phyloP scores from a whole-genome alignment of 2,797 vertebrate species.

The Enteromius thamalakanensis region DNA sequence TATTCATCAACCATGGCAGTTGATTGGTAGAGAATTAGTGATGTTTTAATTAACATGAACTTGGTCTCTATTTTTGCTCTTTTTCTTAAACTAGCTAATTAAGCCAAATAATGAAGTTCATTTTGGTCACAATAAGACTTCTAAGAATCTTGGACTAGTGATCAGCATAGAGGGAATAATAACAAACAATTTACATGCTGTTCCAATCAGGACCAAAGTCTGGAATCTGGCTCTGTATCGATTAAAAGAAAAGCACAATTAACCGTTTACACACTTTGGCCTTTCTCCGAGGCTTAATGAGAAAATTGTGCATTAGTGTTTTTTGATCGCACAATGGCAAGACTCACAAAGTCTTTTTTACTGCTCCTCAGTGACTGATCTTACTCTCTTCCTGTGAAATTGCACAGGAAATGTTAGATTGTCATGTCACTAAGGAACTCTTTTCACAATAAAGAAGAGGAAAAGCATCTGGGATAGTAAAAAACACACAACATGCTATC shows the following conservation, averaged over 20 bases:
- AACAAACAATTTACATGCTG: conserved; percentile 36
- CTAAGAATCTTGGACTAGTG: conserved; percentile 16
- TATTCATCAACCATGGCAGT: not conserved
- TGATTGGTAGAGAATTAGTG: not conserved
- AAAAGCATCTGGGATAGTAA: not conserved
- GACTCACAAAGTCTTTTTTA: conserved; percentile 22
- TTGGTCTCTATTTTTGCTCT: not conserved
- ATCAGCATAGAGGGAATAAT: conserved; percentile 29
- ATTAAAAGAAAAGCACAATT: conserved; percentile 18
- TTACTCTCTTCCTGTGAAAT: not conserved
- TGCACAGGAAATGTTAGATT: conserved; percentile 22
- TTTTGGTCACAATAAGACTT: conserved; percentile 17
- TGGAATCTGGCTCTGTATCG: conserved; percentile 7
- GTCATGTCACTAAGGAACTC: not conserved
- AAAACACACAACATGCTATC: not conserved
- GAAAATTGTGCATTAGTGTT: not conserved
- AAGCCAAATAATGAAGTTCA: conserved; percentile 28
- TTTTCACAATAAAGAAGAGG: not conserved
- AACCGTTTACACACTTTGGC: not conserved
- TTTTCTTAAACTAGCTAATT: not conserved
- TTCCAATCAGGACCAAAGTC: conserved; percentile 18
- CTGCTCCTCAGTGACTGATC: not conserved
- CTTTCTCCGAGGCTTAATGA: not conserved
- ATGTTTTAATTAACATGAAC: not conserved
- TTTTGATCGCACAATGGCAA: conserved; percentile 19